These are phyloP conservation scores for Atractosteus spatula DNA, from an alignment of 2,113 vertebrate species.

Conservation along the genomic window DNA sequence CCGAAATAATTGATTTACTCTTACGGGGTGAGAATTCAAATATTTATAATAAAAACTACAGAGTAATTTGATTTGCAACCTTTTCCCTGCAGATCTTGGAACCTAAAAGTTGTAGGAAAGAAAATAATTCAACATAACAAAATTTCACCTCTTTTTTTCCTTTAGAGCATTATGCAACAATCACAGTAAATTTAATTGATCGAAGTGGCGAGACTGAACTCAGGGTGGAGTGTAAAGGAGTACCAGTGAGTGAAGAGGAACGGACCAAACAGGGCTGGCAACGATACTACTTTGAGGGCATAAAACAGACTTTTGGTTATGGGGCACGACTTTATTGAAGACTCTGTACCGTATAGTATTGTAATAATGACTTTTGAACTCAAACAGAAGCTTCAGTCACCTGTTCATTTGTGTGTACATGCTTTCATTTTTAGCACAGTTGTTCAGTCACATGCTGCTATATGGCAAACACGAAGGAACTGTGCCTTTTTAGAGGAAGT, in stretches of 20 bases:
- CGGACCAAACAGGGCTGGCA: constrained; percentile 86
- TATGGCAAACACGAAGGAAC: constrained; percentile 19
- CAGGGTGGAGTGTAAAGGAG: constrained; percentile 73
- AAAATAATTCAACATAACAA: no score
- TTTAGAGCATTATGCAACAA: constrained; percentile 81
- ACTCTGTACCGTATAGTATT: background rate
- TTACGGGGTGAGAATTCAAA: no score
- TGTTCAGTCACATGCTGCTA: constrained; percentile 14
- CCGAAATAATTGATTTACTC: no score
- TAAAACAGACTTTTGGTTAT: constrained; percentile 92
- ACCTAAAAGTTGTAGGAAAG: no score
- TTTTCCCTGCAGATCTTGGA: no score
- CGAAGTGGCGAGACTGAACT: constrained; percentile 78
- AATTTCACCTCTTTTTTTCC: background rate
- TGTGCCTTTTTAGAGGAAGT: constrained; percentile 33
- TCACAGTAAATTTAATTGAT: constrained; percentile 75
- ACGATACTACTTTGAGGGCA: constrained; percentile 88
- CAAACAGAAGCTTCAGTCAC: constrained; percentile 4
- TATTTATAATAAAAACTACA: no score
- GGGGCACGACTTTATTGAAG: constrained; percentile 82
- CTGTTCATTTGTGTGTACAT: constrained; percentile 34
- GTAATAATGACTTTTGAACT: background rate
- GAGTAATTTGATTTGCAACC: no score
- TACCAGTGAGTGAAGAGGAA: constrained; percentile 82
- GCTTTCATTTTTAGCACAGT: constrained; percentile 44